Percentiles rank a stretch among this genome's conserved stretches.
Evolutionary conservation across 2,113 vertebrate species (phyloP).

Genomic region (Brachyhypopomus occidentalis): DNA sequence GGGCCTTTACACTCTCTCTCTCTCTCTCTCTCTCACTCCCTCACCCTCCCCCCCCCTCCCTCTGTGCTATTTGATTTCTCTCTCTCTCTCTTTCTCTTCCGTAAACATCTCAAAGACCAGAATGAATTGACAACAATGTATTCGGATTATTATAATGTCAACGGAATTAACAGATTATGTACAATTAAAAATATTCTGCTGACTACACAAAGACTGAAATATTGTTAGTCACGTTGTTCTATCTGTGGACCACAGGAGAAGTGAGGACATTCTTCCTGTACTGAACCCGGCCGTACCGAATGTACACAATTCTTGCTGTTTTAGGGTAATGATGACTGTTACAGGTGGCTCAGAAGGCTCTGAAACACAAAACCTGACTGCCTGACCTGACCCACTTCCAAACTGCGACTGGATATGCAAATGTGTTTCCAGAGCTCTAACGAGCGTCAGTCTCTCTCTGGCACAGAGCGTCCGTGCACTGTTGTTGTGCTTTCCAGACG

Average conservation of each 20-base stretch:
- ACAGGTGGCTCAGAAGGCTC: neutral
- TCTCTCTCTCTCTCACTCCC: conserved; percentile 24
- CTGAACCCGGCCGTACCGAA: too few species aligned
- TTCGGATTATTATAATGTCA: too few species aligned
- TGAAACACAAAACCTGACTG: conserved; percentile 13
- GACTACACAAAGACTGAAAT: too few species aligned
- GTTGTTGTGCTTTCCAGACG: conserved; percentile 53
- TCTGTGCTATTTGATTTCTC: conserved; percentile 40
- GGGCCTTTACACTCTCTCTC: neutral
- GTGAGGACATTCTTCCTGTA: too few species aligned
- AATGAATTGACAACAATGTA: neutral
- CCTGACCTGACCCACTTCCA: conserved; percentile 19
- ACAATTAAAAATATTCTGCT: too few species aligned
- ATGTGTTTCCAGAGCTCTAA: conserved; percentile 12
- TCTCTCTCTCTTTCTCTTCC: conserved; percentile 54
- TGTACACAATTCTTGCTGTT: conserved; percentile 18
- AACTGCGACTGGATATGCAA: conserved; percentile 7
- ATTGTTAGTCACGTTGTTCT: too few species aligned
- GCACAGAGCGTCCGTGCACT: conserved; percentile 36
- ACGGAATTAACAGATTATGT: too few species aligned
- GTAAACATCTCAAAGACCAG: conserved; percentile 7
- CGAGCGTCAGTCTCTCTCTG: neutral
- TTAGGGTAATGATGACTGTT: conserved; percentile 7
- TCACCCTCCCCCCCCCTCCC: conserved; percentile 12
- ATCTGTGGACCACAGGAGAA: too few species aligned